Conservation (phyloP, 2,888 invertebrate species). For the Caradrina clavipalpis region DNA sequence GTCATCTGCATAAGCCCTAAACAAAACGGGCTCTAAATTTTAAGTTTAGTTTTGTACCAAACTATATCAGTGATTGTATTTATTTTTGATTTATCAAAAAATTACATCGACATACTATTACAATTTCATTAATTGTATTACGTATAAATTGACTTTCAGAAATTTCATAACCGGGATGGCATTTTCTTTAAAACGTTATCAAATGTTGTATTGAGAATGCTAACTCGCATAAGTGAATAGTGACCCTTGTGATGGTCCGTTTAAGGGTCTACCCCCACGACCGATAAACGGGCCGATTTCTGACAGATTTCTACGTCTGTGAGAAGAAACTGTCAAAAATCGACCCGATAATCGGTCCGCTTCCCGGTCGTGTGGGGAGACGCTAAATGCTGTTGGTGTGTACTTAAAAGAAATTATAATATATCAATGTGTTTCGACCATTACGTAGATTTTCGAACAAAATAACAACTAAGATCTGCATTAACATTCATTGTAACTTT, state of each 20-base stretch:
- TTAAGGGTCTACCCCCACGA: neutral
- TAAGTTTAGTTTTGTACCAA: neutral
- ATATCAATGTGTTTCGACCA: neutral
- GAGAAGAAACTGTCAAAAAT: too few species aligned
- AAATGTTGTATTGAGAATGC: too few species aligned
- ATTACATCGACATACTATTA: neutral
- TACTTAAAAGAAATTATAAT: too few species aligned
- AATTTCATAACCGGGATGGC: neutral
- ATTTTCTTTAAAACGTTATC: too few species aligned
- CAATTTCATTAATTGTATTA: neutral
- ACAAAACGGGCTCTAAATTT: too few species aligned
- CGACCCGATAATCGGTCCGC: too few species aligned
- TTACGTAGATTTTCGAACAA: slow-evolving; percentile 39
- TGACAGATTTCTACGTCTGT: too few species aligned
- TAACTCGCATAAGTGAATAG: too few species aligned
- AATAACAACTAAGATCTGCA: slow-evolving; percentile 57
- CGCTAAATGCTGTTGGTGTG: too few species aligned
- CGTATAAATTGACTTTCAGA: neutral
- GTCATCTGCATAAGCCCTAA: too few species aligned
- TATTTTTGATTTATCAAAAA: neutral
- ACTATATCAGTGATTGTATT: neutral
- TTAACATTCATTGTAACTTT: slow-evolving; percentile 43
- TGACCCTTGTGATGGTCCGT: neutral
- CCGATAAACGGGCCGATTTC: too few species aligned
- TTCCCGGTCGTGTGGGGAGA: too few species aligned